Evolutionary conservation across 1,140 invertebrate species (phyloP).

Genomic region (Trialeurodes vaporariorum): DNA sequence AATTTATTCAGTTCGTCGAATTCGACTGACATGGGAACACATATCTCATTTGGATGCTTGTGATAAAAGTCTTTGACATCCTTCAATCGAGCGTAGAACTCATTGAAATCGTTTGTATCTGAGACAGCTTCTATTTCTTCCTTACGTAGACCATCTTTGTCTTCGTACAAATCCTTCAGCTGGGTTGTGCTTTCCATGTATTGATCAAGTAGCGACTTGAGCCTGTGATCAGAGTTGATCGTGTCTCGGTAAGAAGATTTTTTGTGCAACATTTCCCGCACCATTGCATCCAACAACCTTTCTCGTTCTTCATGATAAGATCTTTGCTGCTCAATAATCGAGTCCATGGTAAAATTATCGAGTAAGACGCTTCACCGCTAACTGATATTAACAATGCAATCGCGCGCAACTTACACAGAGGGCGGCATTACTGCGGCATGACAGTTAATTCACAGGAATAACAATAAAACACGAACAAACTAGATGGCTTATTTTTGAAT

Average conservation of each 20-base stretch:
- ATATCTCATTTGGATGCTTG: conserved; percentile 90
- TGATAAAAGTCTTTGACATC: conserved; percentile 93
- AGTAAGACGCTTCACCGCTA: too few species aligned
- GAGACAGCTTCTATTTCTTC: conserved; percentile 89
- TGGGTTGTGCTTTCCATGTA: conserved; percentile 72
- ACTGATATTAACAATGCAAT: too few species aligned
- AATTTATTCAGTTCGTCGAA: too few species aligned
- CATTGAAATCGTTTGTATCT: conserved; percentile 95
- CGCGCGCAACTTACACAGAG: too few species aligned
- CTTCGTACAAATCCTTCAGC: conserved; percentile 88
- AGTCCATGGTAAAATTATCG: too few species aligned
- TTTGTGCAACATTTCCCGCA: conserved; percentile 90
- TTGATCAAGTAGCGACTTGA: conserved; percentile 82
- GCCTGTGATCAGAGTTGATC: conserved; percentile 92
- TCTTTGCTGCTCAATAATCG: conserved; percentile 92
- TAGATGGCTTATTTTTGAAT: too few species aligned
- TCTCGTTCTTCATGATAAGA: conserved; percentile 97
- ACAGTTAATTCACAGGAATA: too few species aligned
- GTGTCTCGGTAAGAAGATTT: conserved; percentile 81
- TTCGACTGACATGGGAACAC: conserved; percentile 90
- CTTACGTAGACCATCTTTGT: conserved; percentile 89
- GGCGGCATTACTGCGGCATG: too few species aligned
- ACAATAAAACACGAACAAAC: too few species aligned
- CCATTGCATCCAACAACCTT: conserved; percentile 87
- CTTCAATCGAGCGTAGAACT: conserved; percentile 90